A percentile compares a stretch with the other conserved stretches of the same genome.
phyloP scores from a whole-genome alignment of 2,797 vertebrate genomes.

The Chrosomus eos region DNA sequence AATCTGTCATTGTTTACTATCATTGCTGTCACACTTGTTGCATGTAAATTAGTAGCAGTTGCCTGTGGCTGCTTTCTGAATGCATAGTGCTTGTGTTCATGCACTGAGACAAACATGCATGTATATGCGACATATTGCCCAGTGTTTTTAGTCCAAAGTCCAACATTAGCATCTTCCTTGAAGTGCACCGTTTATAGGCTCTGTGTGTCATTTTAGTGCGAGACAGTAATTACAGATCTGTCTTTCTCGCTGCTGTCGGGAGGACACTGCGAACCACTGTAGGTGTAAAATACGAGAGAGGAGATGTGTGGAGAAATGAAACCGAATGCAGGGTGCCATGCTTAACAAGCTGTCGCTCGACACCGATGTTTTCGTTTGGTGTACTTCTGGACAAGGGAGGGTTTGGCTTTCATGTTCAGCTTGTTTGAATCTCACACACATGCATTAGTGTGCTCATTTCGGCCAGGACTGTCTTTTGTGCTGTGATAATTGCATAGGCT shows the following conservation, averaged over 20 bases:
- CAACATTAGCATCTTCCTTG: background rate
- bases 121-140: background rate
- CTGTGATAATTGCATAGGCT: conserved; percentile 54
- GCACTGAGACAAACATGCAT: background rate
- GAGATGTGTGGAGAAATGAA: conserved; percentile 13
- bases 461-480: conserved; percentile 47
- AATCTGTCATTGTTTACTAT: background rate
- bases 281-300: conserved; percentile 2
- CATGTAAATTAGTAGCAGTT: background rate
- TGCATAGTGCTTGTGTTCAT: too few species aligned
- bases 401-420: conserved; percentile 19
- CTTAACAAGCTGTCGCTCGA: background rate
- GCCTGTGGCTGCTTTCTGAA: background rate
- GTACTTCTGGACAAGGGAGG: conserved; percentile 9
- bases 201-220: background rate
- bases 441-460: conserved; percentile 7
- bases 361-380: background rate
- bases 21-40: background rate
- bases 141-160: background rate
- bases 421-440: conserved; percentile 21
- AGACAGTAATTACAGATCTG: conserved; percentile 22
- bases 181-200: background rate
- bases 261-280: conserved; percentile 13
- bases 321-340: background rate
- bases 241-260: background rate